phyloP scores from a whole-genome alignment of 2,888 invertebrate genomes.

The Acanthacorydalis orientalis region DNA sequence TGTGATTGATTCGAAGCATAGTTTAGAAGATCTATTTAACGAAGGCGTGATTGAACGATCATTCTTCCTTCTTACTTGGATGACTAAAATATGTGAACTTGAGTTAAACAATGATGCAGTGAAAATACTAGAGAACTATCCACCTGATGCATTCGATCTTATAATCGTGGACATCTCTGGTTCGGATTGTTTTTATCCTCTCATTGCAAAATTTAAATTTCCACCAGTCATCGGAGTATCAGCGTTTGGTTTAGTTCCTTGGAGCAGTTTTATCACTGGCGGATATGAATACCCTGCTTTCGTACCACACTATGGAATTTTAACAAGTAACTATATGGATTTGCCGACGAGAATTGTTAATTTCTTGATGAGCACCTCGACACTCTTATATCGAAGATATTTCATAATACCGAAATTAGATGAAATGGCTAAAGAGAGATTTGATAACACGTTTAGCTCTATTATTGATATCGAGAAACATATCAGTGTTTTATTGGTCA shows the following conservation, averaged over 20 bases:
- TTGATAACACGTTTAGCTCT: slow-evolving; percentile 3
- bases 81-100: no score
- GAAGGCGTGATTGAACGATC: no score
- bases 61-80: no score
- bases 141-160: slow-evolving; percentile 2
- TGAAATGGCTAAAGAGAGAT: slow-evolving; percentile 6
- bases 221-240: slow-evolving; percentile 1
- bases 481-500: slow-evolving; percentile 17
- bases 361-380: background rate
- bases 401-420: slow-evolving; percentile 4
- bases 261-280: background rate
- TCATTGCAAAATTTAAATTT: slow-evolving; percentile 1
- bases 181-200: slow-evolving; percentile 2
- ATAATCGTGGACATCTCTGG: background rate
- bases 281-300: slow-evolving; percentile 3
- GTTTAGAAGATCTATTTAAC: no score
- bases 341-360: slow-evolving; percentile 6
- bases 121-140: background rate
- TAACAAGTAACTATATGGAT: slow-evolving; percentile 6
- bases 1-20: no score
- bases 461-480: slow-evolving; percentile 11
- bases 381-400: background rate
- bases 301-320: background rate
- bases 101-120: background rate
- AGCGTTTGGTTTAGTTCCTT: slow-evolving; percentile 1